Conservation (phyloP, 2,113 vertebrate genomes). For the Siniperca knerii region DNA sequence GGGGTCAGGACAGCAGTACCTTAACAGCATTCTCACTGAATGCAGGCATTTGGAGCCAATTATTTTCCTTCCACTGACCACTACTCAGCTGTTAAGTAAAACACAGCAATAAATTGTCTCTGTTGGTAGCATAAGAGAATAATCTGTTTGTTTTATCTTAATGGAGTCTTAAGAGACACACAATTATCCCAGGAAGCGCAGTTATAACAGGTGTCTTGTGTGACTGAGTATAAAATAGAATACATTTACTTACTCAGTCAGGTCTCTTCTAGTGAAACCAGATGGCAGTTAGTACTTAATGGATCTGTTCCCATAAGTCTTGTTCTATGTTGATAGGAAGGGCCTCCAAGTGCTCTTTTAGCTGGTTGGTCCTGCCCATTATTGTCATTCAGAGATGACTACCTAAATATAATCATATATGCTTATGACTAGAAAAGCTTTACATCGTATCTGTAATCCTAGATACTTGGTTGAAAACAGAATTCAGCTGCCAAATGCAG, state of each 20-base stretch:
- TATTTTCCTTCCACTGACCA: conserved; percentile 30
- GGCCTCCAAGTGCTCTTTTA: conserved; percentile 35
- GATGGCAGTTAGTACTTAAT: conserved; percentile 6
- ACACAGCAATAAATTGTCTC: neutral
- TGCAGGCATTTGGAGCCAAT: neutral
- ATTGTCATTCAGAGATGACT: conserved; percentile 42
- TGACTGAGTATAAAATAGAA: conserved; percentile 10
- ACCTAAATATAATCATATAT: conserved; percentile 54
- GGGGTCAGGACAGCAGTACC: conserved; percentile 23
- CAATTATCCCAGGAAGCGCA: conserved; percentile 5
- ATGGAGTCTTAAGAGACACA: neutral
- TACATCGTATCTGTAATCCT: conserved; percentile 59
- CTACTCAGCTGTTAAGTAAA: conserved; percentile 15
- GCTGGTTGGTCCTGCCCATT: conserved; percentile 45
- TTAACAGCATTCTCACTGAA: conserved; percentile 3
- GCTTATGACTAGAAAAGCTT: conserved; percentile 67
- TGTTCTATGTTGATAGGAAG: conserved; percentile 49
- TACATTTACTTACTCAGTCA: neutral
- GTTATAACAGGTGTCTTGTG: conserved; percentile 14
- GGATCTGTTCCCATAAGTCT: conserved; percentile 23
- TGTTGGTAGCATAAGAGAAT: neutral
- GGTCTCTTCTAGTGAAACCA: conserved; percentile 15
- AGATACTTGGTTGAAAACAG: conserved; percentile 41
- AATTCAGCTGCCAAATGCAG: conserved; percentile 37
- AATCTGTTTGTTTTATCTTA: neutral